These are phyloP conservation scores for Oreochromis niloticus DNA, from an alignment of 2,113 vertebrate species.

Conservation along the genomic window DNA sequence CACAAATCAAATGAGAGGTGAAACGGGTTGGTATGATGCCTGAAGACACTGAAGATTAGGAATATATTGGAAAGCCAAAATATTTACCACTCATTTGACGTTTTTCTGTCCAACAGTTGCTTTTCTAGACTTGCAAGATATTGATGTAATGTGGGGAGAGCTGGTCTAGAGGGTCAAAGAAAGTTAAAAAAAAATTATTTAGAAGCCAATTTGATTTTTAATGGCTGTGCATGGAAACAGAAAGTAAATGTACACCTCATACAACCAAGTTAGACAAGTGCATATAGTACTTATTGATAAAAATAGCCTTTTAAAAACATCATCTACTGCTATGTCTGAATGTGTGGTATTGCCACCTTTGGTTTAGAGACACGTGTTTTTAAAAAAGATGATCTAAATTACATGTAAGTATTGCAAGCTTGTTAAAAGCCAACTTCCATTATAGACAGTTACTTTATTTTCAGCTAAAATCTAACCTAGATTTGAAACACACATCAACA, in stretches of 20 bases:
- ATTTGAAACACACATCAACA: background rate
- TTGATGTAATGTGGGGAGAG: background rate
- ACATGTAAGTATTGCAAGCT: background rate
- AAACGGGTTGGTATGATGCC: accelerated
- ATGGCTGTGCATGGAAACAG: background rate
- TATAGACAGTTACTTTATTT: background rate
- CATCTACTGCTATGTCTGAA: background rate
- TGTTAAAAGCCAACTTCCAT: background rate
- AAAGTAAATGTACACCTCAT: background rate
- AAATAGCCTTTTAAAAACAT: background rate
- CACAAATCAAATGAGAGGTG: background rate
- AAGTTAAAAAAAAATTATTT: background rate
- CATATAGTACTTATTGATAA: background rate
- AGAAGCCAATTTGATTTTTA: background rate
- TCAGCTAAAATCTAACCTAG: background rate
- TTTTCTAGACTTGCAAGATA: background rate
- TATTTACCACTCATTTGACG: background rate
- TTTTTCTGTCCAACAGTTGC: background rate
- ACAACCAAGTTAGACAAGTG: background rate
- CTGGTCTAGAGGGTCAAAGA: background rate
- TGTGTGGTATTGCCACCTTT: background rate
- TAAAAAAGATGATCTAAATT: background rate
- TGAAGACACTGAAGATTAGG: background rate
- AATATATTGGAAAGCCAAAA: background rate
- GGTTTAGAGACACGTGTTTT: background rate